A percentile compares a stretch with the other conserved stretches of the same genome.
Conservation (phyloP, 2,797 vertebrate genomes). For the Myotis daubentonii region DNA sequence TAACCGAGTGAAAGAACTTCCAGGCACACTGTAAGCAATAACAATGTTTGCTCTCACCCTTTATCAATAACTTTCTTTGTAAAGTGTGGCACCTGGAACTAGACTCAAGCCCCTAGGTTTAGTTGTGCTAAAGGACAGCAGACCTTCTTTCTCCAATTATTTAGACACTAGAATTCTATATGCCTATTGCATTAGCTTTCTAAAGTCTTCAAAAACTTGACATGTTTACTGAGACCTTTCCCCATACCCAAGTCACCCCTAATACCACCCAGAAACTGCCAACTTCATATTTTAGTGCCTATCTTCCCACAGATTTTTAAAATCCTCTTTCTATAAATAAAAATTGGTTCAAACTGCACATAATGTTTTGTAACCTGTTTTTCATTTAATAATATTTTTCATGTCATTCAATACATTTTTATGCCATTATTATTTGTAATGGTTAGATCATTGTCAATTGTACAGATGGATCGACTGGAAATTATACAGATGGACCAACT, state of each 20-base stretch:
- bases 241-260: too few relatives aligned
- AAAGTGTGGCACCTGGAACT: background rate
- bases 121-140: background rate
- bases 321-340: background rate
- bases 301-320: background rate
- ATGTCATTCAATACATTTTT: background rate
- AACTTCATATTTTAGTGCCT: background rate
- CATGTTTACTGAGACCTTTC: background rate
- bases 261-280: background rate
- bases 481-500: too few relatives aligned
- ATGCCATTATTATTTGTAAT: background rate
- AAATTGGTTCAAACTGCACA: background rate
- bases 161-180: background rate
- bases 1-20: background rate
- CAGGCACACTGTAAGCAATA: background rate
- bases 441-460: background rate
- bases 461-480: background rate
- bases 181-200: background rate
- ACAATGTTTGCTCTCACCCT: background rate
- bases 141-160: background rate
- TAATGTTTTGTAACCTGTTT: conserved; percentile 12
- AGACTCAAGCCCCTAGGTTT: background rate
- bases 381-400: background rate
- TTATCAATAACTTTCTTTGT: background rate
- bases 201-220: background rate